Evolutionary conservation across 2,113 vertebrate species (phyloP), one percentile per base, ranked within the genome.

Genomic region (Carassius auratus): DNA sequence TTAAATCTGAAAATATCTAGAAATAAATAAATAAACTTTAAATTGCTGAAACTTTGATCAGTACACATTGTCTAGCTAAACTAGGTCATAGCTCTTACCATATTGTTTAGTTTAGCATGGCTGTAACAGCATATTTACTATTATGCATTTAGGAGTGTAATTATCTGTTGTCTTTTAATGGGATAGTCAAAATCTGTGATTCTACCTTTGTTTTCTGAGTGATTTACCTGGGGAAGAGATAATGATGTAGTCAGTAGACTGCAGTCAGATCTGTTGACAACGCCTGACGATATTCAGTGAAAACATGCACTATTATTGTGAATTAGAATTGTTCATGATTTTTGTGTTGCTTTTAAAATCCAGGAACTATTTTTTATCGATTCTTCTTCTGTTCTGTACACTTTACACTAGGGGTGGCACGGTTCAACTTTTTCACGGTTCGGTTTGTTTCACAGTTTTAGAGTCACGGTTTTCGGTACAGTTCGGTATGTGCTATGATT

Each of bases 341-440:
- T 38, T 78, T 79, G 30, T 57, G 50, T 57, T 57, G 26, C 50
- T 57, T 59, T 77, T 57, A 59, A 57, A 77, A 77, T 57, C 8
- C 8, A 33, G 26, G 8, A 57, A 21, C 0, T 8, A 62, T 13
- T 62, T 62, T 78, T 59, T n/a, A 62, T 17, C 0, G 36, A 23
- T 79, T 45, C 14, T 15, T 61, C 36, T 12, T 61, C 42, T 8
- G 5, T 30, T 17, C 36, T 86, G 81, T 0, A 85, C 89, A 87
- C 89, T 88, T 86, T 82, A 64, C 76, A 55, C 86, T 83, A 2
- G 30, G 30, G 30, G 30, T 30, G 30, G 30, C 30, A 30, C 30
- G 30, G 30, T 30, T 30, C 30, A 30, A 30, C 30, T 30, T 30
- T 30, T 30, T 30, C 30, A 30, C 30, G 30, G 30, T 30, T 30